Evolutionary conservation across 2,888 invertebrate genomes (phyloP), one percentile per base, ranked within the genome.

Genomic region (Thera obeliscata): DNA sequence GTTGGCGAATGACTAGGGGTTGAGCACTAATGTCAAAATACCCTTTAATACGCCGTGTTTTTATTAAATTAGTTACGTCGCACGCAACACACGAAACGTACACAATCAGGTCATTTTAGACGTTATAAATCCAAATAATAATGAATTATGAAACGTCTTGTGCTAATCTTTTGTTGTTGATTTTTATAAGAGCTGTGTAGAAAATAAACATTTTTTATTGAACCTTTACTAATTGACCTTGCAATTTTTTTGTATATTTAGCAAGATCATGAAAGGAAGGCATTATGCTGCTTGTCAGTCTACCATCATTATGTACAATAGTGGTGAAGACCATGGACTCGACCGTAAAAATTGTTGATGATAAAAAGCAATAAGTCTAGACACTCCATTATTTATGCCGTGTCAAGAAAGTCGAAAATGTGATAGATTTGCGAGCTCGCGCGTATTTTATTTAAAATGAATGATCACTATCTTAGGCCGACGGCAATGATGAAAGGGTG

Each of bases 51-150:
- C 86, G 85, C 84, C 87, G 83, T 90, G 89, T 89, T 91, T 89
- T 90, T 89, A 90, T 91, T 90, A 90, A 91, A 91, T 91, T 90
- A 90, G 89, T 87, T 87, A 80, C 81, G 83, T 81, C 70, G 81
- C 91, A 92, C 91, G 91, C 91, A 86, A 91, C 85, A 82, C 87
- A 88, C 90, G 87, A 87, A 88, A 85, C 84, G 80, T 71, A 80
- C 78, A 81, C 78, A 90, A 85, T 83, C 83, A 85, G 88, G 88
- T 88, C 90, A 88, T 80, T 81, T 85, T 80, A 80, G 83, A 83
- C 81, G 76, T 76, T 74, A 73, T 80, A 73, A 74, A 75, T 73
- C 71, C 69, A 64, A 76, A 76, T 74, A 74, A 67, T 72, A 72
- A 46, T 66, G 70, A 69, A 74, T 73, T 68, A 66, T 59, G 61